Evolutionary conservation across 2,113 vertebrate genomes (phyloP).

Genomic region (Syngnathus scovelli): DNA sequence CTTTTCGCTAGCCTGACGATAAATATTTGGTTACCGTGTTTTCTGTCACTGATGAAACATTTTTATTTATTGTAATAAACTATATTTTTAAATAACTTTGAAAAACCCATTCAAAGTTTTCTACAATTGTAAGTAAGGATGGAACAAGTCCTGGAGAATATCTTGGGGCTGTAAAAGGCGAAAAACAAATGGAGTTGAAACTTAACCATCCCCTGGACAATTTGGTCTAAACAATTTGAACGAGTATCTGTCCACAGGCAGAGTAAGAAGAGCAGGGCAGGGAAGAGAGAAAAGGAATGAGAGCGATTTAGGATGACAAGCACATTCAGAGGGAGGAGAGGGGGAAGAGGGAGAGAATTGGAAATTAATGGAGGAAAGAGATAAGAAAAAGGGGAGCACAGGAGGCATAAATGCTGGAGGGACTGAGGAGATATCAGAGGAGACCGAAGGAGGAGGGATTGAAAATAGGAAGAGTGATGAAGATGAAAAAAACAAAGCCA

Average conservation of each 20-base stretch:
- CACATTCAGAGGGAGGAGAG: constrained; percentile 44
- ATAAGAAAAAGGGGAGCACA: constrained; percentile 36
- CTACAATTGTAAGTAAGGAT: background rate
- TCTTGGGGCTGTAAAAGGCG: background rate
- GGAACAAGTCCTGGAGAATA: background rate
- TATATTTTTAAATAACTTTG: background rate
- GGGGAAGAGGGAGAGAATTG: constrained; percentile 27
- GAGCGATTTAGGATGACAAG: constrained; percentile 52
- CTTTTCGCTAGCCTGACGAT: too few species aligned
- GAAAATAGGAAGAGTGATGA: constrained; percentile 5
- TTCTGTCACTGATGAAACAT: background rate
- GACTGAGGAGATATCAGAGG: constrained; percentile 20
- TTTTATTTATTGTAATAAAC: background rate
- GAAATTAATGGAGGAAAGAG: constrained; percentile 53
- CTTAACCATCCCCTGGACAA: constrained; percentile 7
- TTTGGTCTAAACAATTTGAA: constrained; percentile 8
- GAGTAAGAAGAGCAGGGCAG: constrained; percentile 13
- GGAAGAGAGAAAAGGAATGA: constrained; percentile 38
- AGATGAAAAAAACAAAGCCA: constrained; percentile 18
- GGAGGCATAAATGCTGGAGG: constrained; percentile 20
- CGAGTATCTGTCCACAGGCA: constrained; percentile 6
- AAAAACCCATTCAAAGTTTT: background rate
- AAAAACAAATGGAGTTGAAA: constrained; percentile 8
- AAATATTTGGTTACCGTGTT: too few species aligned
- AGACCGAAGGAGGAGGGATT: constrained; percentile 7